Conservation (phyloP, 30 jellyfish, hydroid and myxozoan species). For the Hydra vulgaris region DNA sequence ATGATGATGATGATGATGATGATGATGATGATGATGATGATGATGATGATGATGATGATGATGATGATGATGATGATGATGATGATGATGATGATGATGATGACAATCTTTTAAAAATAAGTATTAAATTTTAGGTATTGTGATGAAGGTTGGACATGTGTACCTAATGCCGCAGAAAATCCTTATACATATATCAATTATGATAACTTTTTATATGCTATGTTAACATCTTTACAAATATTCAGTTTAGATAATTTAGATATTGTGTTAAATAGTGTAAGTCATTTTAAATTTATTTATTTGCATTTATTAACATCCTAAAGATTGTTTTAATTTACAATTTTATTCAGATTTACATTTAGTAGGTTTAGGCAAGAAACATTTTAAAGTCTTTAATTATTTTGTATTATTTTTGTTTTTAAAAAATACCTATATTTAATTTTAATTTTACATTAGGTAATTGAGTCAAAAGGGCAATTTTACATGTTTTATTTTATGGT, state of each 20-base stretch:
- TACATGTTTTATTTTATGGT: constrained; percentile 76
- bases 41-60: not conserved
- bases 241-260: constrained; percentile 90
- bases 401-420: no score
- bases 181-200: constrained; percentile 57
- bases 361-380: no score
- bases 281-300: constrained; percentile 16
- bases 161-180: constrained; percentile 60
- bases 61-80: not conserved
- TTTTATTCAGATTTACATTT: no score
- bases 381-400: not conserved
- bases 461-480: constrained; percentile 81
- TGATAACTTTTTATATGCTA: constrained; percentile 65
- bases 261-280: constrained; percentile 80
- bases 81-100: no score
- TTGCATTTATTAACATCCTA: no score
- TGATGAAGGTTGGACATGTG: constrained; percentile 51
- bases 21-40: not conserved
- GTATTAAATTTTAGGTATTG: constrained; percentile 45
- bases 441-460: constrained; percentile 29
- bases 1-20: not conserved
- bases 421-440: no score
- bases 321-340: no score
- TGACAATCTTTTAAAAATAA: not conserved
- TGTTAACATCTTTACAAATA: constrained; percentile 85